A percentile compares a stretch with the other conserved stretches of the same genome.
Evolutionary conservation across 2,888 invertebrate species (phyloP).

Genomic region (Lasioglossum oenotherae): DNA sequence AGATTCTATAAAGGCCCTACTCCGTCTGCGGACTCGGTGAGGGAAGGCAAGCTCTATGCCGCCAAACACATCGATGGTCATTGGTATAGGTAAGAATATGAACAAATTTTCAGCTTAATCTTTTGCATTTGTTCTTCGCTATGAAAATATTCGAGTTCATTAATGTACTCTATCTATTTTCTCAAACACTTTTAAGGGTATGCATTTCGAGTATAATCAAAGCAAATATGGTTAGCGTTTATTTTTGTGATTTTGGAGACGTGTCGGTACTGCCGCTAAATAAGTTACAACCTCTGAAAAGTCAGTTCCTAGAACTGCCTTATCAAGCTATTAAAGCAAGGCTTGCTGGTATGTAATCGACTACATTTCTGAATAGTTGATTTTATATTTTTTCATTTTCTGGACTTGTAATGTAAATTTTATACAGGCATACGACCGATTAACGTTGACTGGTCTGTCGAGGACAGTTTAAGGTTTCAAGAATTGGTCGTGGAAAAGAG

Average conservation of each 20-base stretch:
- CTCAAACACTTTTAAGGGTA: constrained; percentile 81
- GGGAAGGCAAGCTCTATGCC: constrained; percentile 89
- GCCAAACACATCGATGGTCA: constrained; percentile 88
- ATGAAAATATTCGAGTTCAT: constrained; percentile 13
- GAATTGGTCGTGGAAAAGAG: constrained; percentile 89
- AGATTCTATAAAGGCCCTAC: constrained; percentile 85
- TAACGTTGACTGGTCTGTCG: constrained; percentile 89
- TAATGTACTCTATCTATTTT: constrained; percentile 4
- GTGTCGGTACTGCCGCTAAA: constrained; percentile 86
- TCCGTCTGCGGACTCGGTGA: constrained; percentile 83
- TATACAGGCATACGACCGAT: constrained; percentile 85
- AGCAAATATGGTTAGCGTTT: constrained; percentile 86
- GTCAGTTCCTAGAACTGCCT: constrained; percentile 87
- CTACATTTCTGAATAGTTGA: neutral
- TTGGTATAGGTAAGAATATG: constrained; percentile 89
- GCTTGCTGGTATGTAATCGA: constrained; percentile 85
- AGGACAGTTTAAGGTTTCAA: constrained; percentile 91
- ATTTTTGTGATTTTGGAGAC: constrained; percentile 89
- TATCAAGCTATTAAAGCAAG: constrained; percentile 89
- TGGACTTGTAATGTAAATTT: neutral
- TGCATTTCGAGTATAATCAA: constrained; percentile 86
- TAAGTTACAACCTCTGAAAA: constrained; percentile 86
- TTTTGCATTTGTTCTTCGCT: neutral
- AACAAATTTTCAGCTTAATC: neutral
- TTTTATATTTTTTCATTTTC: neutral